Conservation (phyloP, 2,797 vertebrate genomes). For the Kryptopterus vitreolus region DNA sequence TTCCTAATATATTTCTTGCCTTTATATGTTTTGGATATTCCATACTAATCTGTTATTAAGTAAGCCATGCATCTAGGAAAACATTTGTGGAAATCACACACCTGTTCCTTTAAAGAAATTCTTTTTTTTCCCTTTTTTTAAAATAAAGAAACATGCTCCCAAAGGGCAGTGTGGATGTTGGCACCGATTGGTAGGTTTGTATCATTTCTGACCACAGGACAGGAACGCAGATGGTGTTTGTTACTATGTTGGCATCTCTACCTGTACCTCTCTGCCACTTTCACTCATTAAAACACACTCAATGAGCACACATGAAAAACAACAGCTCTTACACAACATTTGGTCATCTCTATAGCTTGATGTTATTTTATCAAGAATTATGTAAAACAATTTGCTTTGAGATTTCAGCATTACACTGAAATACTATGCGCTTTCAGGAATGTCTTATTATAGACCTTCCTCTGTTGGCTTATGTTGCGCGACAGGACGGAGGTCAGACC, state of each 20-base stretch:
- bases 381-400: neutral
- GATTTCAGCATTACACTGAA: constrained; percentile 16
- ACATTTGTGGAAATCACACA: neutral
- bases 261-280: constrained; percentile 31
- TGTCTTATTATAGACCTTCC: constrained; percentile 42
- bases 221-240: constrained; percentile 62
- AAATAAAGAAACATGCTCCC: constrained; percentile 1
- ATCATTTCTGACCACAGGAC: constrained; percentile 54
- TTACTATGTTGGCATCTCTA: constrained; percentile 52
- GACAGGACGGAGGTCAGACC: constrained; percentile 42
- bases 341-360: neutral
- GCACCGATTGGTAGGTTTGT: constrained; percentile 40
- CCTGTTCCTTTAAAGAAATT: neutral
- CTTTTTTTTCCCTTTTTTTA: neutral
- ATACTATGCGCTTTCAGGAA: constrained; percentile 21
- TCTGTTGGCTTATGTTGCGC: constrained; percentile 41
- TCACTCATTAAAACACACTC: constrained; percentile 25
- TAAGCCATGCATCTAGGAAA: neutral
- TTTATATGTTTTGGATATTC: neutral
- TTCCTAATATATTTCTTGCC: neutral
- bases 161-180: constrained; percentile 35
- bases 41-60: neutral
- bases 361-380: neutral
- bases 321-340: neutral
- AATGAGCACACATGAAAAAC: neutral